phyloP scores from a whole-genome alignment of 1,140 invertebrate genomes.

The Zaprionus capensis region DNA sequence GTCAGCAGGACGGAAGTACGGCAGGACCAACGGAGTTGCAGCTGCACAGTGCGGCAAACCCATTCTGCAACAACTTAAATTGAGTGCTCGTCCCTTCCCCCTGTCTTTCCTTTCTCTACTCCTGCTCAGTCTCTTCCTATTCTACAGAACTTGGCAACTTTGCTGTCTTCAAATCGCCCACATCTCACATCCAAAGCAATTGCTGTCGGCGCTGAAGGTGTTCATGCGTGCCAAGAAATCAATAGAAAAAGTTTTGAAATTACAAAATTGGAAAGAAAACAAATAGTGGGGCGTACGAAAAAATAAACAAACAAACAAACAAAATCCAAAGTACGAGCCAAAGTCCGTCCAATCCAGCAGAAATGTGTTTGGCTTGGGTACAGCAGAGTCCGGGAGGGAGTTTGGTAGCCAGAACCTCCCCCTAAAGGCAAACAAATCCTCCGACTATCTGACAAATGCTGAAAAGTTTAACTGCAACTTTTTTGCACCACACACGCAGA shows the following conservation, averaged over 20 bases:
- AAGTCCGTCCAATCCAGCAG: slow-evolving; percentile 35
- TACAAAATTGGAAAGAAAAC: slow-evolving; percentile 83
- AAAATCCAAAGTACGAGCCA: slow-evolving; percentile 24
- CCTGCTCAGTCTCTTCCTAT: background rate
- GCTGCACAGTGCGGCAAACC: slow-evolving; percentile 27
- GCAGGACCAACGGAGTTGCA: slow-evolving; percentile 11
- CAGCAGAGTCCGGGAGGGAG: slow-evolving; percentile 17
- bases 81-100: slow-evolving; percentile 51
- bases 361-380: slow-evolving; percentile 59
- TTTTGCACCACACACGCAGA: slow-evolving; percentile 29
- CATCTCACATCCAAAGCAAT: slow-evolving; percentile 42
- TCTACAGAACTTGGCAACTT: slow-evolving; percentile 62
- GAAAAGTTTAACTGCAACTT: slow-evolving; percentile 80
- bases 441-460: slow-evolving; percentile 77
- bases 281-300: slow-evolving; percentile 74
- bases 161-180: slow-evolving; percentile 49
- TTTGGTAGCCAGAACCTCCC: slow-evolving; percentile 3
- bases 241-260: slow-evolving; percentile 82
- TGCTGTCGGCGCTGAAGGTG: slow-evolving; percentile 77
- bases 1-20: slow-evolving; percentile 50
- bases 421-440: slow-evolving; percentile 80
- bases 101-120: background rate
- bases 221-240: slow-evolving; percentile 80
- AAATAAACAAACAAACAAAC: slow-evolving; percentile 49
- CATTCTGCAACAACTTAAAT: slow-evolving; percentile 69